Evolutionary conservation across 2,113 vertebrate species (phyloP).

Genomic region (Lucifuga dentata): DNA sequence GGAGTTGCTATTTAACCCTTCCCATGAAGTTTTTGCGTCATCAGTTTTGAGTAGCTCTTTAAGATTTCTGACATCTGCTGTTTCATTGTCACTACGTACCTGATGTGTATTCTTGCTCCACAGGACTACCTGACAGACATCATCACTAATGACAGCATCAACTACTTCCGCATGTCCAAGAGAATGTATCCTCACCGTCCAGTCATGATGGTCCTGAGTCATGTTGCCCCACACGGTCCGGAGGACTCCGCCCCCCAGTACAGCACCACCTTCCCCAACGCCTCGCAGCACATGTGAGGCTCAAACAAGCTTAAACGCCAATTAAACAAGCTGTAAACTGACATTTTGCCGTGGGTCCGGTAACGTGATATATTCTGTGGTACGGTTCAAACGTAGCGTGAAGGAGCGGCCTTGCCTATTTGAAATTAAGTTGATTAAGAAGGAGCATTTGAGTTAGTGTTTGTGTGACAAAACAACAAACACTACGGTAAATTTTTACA

Average conservation of each 20-base stretch:
- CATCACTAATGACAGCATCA: conserved; percentile 96
- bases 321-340: background rate
- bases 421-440: too few species aligned
- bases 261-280: conserved; percentile 92
- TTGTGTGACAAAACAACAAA: conserved; percentile 7
- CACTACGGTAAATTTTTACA: conserved; percentile 2
- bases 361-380: too few species aligned
- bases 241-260: conserved; percentile 97
- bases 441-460: conserved; percentile 13
- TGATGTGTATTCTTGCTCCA: conserved; percentile 26
- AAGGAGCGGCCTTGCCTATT: background rate
- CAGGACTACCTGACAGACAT: conserved; percentile 98
- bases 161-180: conserved; percentile 95
- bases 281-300: conserved; percentile 97
- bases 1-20: too few species aligned
- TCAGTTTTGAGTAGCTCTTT: too few species aligned
- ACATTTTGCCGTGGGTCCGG: background rate
- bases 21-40: too few species aligned
- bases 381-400: too few species aligned
- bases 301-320: background rate
- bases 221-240: conserved; percentile 94
- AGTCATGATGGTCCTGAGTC: conserved; percentile 95
- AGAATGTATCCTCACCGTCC: conserved; percentile 95
- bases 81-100: conserved; percentile 15
- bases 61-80: conserved; percentile 1